Evolutionary conservation across 2,888 invertebrate species (phyloP), one percentile per base, ranked within the genome.

Genomic region (Camponotus fellah): DNA sequence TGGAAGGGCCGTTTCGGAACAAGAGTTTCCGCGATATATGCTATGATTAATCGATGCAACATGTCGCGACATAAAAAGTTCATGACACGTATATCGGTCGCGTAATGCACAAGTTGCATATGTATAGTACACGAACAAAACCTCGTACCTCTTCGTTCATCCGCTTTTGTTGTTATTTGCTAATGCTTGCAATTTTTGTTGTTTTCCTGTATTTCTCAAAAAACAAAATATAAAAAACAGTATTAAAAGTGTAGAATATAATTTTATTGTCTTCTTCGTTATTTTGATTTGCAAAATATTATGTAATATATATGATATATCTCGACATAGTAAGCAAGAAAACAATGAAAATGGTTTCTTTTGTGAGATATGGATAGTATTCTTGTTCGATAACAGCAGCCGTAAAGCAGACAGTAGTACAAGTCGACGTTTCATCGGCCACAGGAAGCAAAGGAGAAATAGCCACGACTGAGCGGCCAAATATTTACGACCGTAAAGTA

Each of bases 21-120:
- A 71, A 32, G 26, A 68, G 34, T 79, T 53, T 43, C 43, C 21
- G 43, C 72, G 46, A 71, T 58, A 34, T 58, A 46, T 21, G 34
- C 21, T 71, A 46, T 79, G 74, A 79, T 79, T 79, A 79, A 79
- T 71, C 72, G 58, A 72, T 71, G 43, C 8, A 60, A 71, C 56
- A 58, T 34, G 56, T 69, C 69, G 43, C 53, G 37, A 34, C 2
- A 64, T 49, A 77, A 77, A 79, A 79, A 69, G 14, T 71, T 79
- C 32, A 56, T 43, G 72, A 79, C 58, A 43, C 58, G 3, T 43
- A 43, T 58, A 79, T 71, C 32, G 74, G 34, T 21, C 58, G 17
- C n/a, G 46, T 72, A 46, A 79, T 79, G 43, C 43, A 43, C 56
- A 58, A 72, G 34, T 58, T 58, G 58, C 43, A 46, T 43, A 46